Evolutionary conservation across 2,797 vertebrate genomes (phyloP), one percentile per base, ranked within the genome.

Genomic region (Poecilia picta): DNA sequence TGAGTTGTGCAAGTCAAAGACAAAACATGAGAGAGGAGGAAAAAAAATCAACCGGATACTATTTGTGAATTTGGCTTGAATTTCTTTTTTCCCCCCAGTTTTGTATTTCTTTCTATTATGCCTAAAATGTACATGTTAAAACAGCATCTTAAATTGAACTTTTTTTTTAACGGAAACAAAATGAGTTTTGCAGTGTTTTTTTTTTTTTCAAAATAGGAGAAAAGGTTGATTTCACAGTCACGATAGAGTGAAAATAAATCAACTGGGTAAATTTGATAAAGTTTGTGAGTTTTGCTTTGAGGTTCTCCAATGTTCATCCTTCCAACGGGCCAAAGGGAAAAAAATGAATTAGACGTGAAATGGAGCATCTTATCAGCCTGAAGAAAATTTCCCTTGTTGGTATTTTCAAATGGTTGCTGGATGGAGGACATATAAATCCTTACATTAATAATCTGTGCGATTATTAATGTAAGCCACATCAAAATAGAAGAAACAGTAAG

Each of bases 171-270:
- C 4, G 18, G 0, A 41, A 68, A 68, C 3, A 68, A 68, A 41
- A 13, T 39, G 7, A 6, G 25, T 68, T 68, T 12, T 23, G 20
- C 11, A 25, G 18, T 23, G 6, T 43, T 46, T 16, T 31, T 41
- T 2, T 41, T 2, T 72, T 59, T 55, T 73, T 51, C 8, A 36
- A 49, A 59, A 7, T 80, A 84, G 85, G 75, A 89, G 79, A 39
- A 81, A 82, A 76, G 64, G 83, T 55, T 82, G 70, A 85, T 83
- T 49, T 49, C 47, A 49, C 47, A 85, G 81, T 78, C 10, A 72
- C 64, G 41, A 62, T 15, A 83, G 47, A 81, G 7, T 18, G 25
- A 18, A 72, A 76, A 89, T 72, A 76, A 77, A 41, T 73, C 41
- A 59, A 59, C n/a, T 15, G n/a, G n/a, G n/a, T 15, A 57, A 57